A percentile compares a stretch with the other conserved stretches of the same genome.
Conservation (phyloP, 2,797 vertebrate genomes). For the Orientallactaga sibirica region DNA sequence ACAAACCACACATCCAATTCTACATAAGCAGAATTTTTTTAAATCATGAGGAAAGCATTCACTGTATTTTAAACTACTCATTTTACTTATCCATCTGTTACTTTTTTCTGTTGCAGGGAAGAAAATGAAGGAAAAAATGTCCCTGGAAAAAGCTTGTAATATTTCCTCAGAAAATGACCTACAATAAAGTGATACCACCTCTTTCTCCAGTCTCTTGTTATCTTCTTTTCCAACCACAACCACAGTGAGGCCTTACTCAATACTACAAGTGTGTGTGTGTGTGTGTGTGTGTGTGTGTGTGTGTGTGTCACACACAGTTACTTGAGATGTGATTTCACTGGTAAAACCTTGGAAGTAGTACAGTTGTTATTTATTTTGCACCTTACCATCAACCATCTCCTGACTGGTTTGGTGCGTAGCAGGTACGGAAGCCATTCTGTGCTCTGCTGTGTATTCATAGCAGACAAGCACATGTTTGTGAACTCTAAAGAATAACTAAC, state of each 20-base stretch:
- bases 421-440: not conserved
- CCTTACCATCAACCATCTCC: not conserved
- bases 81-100: slow-evolving; percentile 67
- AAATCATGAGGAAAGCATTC: slow-evolving; percentile 37
- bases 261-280: too few relatives aligned
- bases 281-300: too few relatives aligned
- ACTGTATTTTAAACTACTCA: slow-evolving; percentile 57
- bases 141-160: slow-evolving; percentile 2
- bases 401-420: not conserved
- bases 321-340: not conserved
- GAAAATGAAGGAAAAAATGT: not conserved
- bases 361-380: not conserved
- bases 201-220: not conserved
- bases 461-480: not conserved
- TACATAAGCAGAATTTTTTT: slow-evolving; percentile 13
- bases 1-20: not conserved
- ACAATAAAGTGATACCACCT: not conserved
- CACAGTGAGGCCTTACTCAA: slow-evolving; percentile 26
- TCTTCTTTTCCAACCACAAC: not conserved
- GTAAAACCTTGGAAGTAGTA: not conserved
- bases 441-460: not conserved
- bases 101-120: slow-evolving; percentile 33
- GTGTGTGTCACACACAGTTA: too few relatives aligned
- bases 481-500: not conserved
- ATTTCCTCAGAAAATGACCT: slow-evolving; percentile 31